Evolutionary conservation across 2,888 invertebrate species (phyloP).

Genomic region (Prostheceraeus crozeri): DNA sequence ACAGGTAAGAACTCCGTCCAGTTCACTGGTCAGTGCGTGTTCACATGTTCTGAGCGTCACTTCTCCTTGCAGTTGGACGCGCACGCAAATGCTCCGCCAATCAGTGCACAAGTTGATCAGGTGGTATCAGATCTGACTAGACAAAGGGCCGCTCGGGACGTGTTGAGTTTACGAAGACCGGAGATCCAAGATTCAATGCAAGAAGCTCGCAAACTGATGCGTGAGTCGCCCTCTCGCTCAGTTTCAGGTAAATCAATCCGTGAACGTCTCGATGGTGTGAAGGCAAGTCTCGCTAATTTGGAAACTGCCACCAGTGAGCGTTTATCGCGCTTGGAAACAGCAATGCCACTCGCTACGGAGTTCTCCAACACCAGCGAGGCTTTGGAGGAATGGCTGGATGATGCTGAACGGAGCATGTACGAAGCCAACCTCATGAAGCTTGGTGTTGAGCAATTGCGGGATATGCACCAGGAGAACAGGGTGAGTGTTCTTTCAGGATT

Average conservation of each 20-base stretch:
- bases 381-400: slow-evolving; percentile 77
- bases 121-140: too few species aligned
- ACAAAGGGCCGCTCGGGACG: too few species aligned
- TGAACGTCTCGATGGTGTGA: slow-evolving; percentile 19
- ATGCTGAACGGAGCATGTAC: slow-evolving; percentile 72
- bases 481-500: slow-evolving; percentile 50
- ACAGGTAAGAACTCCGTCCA: neutral
- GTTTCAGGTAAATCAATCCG: slow-evolving; percentile 4
- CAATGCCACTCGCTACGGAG: slow-evolving; percentile 85
- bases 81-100: too few species aligned
- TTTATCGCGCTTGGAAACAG: slow-evolving; percentile 61
- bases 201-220: slow-evolving; percentile 27
- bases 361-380: slow-evolving; percentile 87
- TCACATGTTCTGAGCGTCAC: slow-evolving; percentile 73
- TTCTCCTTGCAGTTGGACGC: too few species aligned
- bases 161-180: too few species aligned
- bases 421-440: slow-evolving; percentile 73
- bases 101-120: too few species aligned
- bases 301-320: slow-evolving; percentile 4
- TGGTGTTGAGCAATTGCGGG: slow-evolving; percentile 76
- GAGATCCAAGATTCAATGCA: slow-evolving; percentile 1
- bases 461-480: slow-evolving; percentile 89
- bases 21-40: slow-evolving; percentile 61
- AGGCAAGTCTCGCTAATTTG: slow-evolving; percentile 1
- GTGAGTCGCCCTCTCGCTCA: slow-evolving; percentile 15